A percentile compares a stretch with the other conserved stretches of the same genome.
phyloP scores from a whole-genome alignment of 2,797 vertebrate species.

The Gymnocypris eckloni region DNA sequence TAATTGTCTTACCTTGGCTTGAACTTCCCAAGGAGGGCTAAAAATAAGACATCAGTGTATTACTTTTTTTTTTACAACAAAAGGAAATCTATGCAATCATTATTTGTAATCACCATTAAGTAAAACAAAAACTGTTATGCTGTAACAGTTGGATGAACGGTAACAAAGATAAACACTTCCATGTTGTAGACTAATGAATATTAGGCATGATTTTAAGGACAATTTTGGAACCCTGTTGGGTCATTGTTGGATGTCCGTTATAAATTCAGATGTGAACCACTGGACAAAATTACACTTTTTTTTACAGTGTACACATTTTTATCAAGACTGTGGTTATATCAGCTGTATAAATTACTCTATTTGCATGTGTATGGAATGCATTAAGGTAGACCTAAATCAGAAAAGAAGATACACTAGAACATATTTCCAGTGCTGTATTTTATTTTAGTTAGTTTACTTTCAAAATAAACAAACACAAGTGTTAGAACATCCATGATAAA shows the following conservation, averaged over 20 bases:
- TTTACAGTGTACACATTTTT: background rate
- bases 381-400: background rate
- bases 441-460: background rate
- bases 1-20: conserved; percentile 89
- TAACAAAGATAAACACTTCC: background rate
- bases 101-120: background rate
- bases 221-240: background rate
- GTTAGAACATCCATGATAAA: background rate
- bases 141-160: conserved; percentile 49
- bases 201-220: background rate
- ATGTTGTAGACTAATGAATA: background rate
- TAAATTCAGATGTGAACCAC: background rate
- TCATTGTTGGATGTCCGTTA: background rate
- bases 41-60: conserved; percentile 61
- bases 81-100: background rate
- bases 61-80: background rate
- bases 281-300: background rate
- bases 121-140: background rate
- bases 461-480: background rate
- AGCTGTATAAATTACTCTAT: background rate
- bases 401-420: background rate
- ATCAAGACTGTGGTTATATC: background rate
- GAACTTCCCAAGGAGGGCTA: conserved; percentile 96
- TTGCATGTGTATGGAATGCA: background rate
- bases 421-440: background rate